Conservation (phyloP, 1,140 invertebrate genomes). For the Vanessa tameamea region DNA sequence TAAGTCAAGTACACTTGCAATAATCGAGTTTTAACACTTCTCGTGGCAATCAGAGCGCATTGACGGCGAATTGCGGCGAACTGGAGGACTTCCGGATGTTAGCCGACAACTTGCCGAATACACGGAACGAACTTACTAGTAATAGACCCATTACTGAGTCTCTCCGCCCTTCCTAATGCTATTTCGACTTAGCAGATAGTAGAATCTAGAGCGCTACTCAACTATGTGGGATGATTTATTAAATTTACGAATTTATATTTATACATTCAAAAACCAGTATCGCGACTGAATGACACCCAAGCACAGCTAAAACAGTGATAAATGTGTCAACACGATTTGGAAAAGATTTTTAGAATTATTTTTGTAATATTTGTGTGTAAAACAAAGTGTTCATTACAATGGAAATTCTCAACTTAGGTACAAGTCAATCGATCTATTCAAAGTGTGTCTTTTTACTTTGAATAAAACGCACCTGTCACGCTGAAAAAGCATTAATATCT, state of each 20-base stretch:
- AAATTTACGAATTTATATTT: background rate
- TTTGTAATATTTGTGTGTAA: too few species aligned
- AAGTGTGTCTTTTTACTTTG: too few species aligned
- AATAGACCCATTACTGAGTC: slow-evolving; percentile 10
- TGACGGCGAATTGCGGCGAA: slow-evolving; percentile 23
- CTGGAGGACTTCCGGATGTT: slow-evolving; percentile 24
- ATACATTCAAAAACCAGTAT: too few species aligned
- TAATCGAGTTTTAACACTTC: slow-evolving; percentile 30
- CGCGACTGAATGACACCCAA: too few species aligned
- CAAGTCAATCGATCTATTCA: too few species aligned
- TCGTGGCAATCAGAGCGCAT: slow-evolving; percentile 31
- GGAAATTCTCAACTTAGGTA: too few species aligned
- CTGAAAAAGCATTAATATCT: too few species aligned
- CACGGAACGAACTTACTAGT: slow-evolving; percentile 1
- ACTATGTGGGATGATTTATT: background rate
- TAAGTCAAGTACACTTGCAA: slow-evolving; percentile 6
- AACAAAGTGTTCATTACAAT: too few species aligned
- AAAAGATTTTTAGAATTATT: too few species aligned
- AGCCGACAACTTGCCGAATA: slow-evolving; percentile 20
- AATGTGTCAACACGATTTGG: too few species aligned
- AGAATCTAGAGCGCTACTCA: background rate
- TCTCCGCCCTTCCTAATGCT: slow-evolving; percentile 12
- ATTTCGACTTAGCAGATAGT: background rate
- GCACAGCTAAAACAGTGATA: too few species aligned
- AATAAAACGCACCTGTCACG: too few species aligned